phyloP scores from a whole-genome alignment of 2,113 vertebrate genomes.

The Myiozetetes cayanensis region DNA sequence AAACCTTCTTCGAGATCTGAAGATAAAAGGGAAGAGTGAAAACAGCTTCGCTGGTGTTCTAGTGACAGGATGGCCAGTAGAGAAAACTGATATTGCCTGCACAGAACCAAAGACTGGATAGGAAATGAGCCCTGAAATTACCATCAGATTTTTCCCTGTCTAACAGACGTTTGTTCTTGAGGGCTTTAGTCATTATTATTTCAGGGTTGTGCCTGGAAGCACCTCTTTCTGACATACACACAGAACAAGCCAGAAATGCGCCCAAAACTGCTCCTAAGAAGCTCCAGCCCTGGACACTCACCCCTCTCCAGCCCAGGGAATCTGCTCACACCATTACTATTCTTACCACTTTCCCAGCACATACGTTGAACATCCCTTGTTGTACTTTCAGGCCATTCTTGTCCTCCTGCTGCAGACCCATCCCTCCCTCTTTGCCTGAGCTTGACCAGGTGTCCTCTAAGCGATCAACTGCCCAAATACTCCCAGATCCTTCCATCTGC shows the following conservation, averaged over 20 bases:
- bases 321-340: not conserved
- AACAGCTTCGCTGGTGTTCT: not conserved
- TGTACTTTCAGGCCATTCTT: not conserved
- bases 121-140: conserved; percentile 1
- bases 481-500: not conserved
- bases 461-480: not conserved
- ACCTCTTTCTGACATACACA: not conserved
- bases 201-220: not conserved
- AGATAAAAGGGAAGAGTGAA: not conserved
- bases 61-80: not conserved
- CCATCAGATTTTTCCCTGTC: not conserved
- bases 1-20: not conserved
- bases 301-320: not conserved
- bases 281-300: not conserved
- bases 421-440: not conserved
- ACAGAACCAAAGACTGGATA: not conserved
- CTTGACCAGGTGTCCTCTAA: not conserved
- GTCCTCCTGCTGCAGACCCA: not conserved
- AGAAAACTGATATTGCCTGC: not conserved
- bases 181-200: not conserved
- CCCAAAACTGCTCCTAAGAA: not conserved
- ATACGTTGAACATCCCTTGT: fast-evolving
- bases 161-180: not conserved
- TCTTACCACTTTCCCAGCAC: not conserved
- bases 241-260: not conserved